Percentiles rank a stretch among this genome's conserved stretches.
Evolutionary conservation across 2,113 vertebrate genomes (phyloP).

Genomic region (Reinhardtius hippoglossoides): DNA sequence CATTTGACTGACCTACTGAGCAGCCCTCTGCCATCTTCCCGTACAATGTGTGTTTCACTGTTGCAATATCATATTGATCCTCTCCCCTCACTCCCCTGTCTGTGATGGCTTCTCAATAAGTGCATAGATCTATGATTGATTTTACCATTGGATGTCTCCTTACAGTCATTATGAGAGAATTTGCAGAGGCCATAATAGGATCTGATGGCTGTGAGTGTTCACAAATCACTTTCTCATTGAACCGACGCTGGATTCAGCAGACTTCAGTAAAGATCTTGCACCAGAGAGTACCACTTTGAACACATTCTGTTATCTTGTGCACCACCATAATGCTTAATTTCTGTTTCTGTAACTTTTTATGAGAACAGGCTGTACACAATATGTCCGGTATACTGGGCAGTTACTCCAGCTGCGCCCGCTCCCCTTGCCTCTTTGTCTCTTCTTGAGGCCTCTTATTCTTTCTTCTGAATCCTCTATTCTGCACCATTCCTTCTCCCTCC

Average conservation of each 20-base stretch:
- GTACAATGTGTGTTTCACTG: slow-evolving; percentile 53
- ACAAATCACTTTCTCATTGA: slow-evolving; percentile 83
- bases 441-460: slow-evolving; percentile 23
- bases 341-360: slow-evolving; percentile 18
- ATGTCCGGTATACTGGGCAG: not conserved
- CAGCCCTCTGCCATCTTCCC: slow-evolving; percentile 42
- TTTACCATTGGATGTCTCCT: slow-evolving; percentile 77
- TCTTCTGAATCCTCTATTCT: slow-evolving; percentile 61
- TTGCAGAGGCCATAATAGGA: slow-evolving; percentile 74
- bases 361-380: slow-evolving; percentile 18
- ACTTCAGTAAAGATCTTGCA: slow-evolving; percentile 51
- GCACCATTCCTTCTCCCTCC: slow-evolving; percentile 50
- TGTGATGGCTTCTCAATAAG: slow-evolving; percentile 77
- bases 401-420: slow-evolving; percentile 1
- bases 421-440: slow-evolving; percentile 15
- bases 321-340: not conserved
- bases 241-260: slow-evolving; percentile 57
- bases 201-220: slow-evolving; percentile 79
- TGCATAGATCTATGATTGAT: slow-evolving; percentile 81
- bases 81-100: slow-evolving; percentile 39
- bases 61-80: slow-evolving; percentile 69
- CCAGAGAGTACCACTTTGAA: slow-evolving; percentile 33
- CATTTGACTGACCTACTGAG: slow-evolving; percentile 23
- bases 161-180: slow-evolving; percentile 78
- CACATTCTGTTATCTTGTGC: slow-evolving; percentile 15